phyloP scores from a whole-genome alignment of 2,888 invertebrate species.

The Andrena chrysosceles region DNA sequence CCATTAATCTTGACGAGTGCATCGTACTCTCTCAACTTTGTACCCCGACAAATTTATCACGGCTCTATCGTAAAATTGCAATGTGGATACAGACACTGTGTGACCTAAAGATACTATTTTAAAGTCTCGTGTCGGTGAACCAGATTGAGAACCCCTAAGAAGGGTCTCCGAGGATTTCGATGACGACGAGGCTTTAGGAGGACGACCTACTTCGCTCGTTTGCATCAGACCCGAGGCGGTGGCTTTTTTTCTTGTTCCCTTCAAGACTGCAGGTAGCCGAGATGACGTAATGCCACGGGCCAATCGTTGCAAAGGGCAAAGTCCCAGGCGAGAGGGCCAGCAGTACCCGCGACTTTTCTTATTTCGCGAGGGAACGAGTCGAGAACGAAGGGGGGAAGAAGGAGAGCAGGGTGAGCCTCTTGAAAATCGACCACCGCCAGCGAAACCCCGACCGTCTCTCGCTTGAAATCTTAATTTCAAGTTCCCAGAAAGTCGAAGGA shows the following conservation, averaged over 20 bases:
- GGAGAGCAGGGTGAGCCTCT: neutral
- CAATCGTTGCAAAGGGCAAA: constrained; percentile 69
- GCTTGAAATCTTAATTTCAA: constrained; percentile 25
- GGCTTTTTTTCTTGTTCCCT: constrained; percentile 54
- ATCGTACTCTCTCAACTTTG: neutral
- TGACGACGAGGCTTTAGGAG: constrained; percentile 66
- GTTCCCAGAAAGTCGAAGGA: neutral
- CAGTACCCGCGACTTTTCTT: constrained; percentile 32
- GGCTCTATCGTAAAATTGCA: neutral
- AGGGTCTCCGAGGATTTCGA: constrained; percentile 63
- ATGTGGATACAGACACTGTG: neutral
- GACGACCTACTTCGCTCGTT: constrained; percentile 66
- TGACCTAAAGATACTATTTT: neutral
- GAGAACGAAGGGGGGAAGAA: neutral
- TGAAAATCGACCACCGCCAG: neutral
- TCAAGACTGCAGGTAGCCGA: constrained; percentile 62
- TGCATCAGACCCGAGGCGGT: constrained; percentile 65
- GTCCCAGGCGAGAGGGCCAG: constrained; percentile 41
- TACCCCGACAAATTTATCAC: neutral
- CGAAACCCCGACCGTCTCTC: neutral
- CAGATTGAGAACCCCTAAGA: constrained; percentile 55
- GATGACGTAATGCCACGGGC: constrained; percentile 66
- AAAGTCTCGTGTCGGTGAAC: constrained; percentile 8
- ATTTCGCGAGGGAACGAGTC: constrained; percentile 20
- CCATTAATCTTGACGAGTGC: neutral